Evolutionary conservation across 2,888 invertebrate species (phyloP).

Genomic region (Hanleya hanleyi): DNA sequence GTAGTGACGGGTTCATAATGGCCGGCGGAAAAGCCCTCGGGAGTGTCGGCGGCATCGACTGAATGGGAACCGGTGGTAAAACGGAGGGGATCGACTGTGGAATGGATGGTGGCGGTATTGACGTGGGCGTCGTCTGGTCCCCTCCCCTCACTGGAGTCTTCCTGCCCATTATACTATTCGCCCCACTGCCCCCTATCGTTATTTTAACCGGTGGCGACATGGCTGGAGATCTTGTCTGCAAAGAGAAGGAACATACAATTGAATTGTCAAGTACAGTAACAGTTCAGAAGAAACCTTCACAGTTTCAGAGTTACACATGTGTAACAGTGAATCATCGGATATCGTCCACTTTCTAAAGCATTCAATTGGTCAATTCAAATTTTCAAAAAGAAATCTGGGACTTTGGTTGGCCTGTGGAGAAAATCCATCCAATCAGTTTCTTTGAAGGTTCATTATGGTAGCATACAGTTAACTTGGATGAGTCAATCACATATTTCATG

Average conservation of each 20-base stretch:
- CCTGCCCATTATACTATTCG: conserved; percentile 9
- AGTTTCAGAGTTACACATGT: too few species aligned
- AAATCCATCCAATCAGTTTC: too few species aligned
- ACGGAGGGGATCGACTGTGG: conserved; percentile 33
- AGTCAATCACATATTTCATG: too few species aligned
- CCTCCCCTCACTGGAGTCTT: background rate
- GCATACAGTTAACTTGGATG: too few species aligned
- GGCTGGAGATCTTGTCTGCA: conserved; percentile 16
- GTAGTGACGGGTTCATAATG: background rate
- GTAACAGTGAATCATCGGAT: too few species aligned
- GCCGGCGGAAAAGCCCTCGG: background rate
- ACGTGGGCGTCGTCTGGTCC: background rate
- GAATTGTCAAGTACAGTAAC: background rate
- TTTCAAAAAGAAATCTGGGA: too few species aligned
- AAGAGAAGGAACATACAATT: background rate
- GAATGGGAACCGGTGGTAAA: conserved; percentile 9
- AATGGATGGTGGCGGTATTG: background rate
- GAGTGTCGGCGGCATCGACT: conserved; percentile 5
- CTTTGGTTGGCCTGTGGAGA: too few species aligned
- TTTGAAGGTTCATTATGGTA: too few species aligned
- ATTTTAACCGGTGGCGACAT: conserved; percentile 52
- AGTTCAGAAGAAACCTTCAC: too few species aligned
- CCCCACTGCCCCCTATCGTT: conserved; percentile 36
- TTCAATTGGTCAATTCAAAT: too few species aligned
- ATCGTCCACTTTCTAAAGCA: too few species aligned